Conservation (phyloP, 1,140 invertebrate species). For the Drosophila fuyamai region DNA sequence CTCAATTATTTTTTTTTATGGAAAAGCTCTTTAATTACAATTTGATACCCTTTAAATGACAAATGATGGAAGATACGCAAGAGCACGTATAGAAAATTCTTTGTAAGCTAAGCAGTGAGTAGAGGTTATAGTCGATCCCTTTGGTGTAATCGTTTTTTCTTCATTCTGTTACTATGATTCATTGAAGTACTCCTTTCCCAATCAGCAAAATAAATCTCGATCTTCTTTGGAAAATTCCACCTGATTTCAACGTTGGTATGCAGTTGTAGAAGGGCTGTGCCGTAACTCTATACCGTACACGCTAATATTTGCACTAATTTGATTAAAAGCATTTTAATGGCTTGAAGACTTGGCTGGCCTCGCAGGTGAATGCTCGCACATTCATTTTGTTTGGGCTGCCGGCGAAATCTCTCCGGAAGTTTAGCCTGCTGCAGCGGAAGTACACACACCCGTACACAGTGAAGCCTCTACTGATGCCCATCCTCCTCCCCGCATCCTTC, state of each 20-base stretch:
- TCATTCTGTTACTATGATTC: background rate
- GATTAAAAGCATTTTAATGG: slow-evolving; percentile 82
- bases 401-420: slow-evolving; percentile 16
- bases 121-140: too few relatives aligned
- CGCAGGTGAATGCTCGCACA: slow-evolving; percentile 64
- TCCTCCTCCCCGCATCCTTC: slow-evolving; percentile 16
- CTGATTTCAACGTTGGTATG: slow-evolving; percentile 9
- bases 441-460: slow-evolving; percentile 21
- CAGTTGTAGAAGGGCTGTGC: slow-evolving; percentile 14
- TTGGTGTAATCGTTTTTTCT: background rate
- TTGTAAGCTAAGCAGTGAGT: too few relatives aligned
- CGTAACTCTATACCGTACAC: slow-evolving; percentile 42
- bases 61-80: too few relatives aligned
- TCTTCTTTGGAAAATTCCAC: background rate
- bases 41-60: too few relatives aligned
- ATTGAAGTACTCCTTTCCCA: background rate
- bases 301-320: slow-evolving; percentile 79
- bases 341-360: slow-evolving; percentile 56
- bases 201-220: slow-evolving; percentile 1
- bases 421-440: slow-evolving; percentile 46
- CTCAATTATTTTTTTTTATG: too few relatives aligned
- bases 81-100: too few relatives aligned
- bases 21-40: too few relatives aligned
- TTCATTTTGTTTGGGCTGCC: slow-evolving; percentile 43
- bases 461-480: background rate